Evolutionary conservation across 2,797 vertebrate genomes (phyloP).

Genomic region (Hyperoplus immaculatus): DNA sequence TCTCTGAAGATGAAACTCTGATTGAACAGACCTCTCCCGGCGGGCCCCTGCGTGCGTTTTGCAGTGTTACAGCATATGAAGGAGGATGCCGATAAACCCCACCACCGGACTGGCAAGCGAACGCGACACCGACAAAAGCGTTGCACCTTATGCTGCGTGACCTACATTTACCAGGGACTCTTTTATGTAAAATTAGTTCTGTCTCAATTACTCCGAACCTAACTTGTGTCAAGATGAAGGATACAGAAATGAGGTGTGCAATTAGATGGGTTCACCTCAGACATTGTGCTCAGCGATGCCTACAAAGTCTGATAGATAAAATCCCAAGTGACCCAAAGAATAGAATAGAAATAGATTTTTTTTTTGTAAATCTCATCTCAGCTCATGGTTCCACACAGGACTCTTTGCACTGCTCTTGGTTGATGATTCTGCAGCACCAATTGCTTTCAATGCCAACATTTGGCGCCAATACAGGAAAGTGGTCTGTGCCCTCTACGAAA

Average conservation of each 20-base stretch:
- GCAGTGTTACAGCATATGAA: constrained; percentile 55
- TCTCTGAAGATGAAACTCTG: constrained; percentile 81
- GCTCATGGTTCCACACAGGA: constrained; percentile 19
- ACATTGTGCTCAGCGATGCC: constrained; percentile 28
- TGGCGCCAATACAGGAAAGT: constrained; percentile 13
- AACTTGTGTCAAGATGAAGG: constrained; percentile 32
- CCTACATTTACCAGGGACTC: constrained; percentile 39
- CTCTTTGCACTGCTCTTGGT: constrained; percentile 48
- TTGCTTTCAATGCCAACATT: constrained; percentile 17
- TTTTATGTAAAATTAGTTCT: constrained; percentile 50
- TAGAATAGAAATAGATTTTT: constrained; percentile 36
- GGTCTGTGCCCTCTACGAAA: constrained; percentile 8
- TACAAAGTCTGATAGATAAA: constrained; percentile 50
- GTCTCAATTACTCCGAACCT: constrained; percentile 34
- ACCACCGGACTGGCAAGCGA: constrained; percentile 39
- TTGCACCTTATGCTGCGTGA: constrained; percentile 3
- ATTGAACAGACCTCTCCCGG: constrained; percentile 76
- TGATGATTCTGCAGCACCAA: constrained; percentile 22
- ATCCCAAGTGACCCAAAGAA: constrained; percentile 35
- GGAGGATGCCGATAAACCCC: constrained; percentile 11
- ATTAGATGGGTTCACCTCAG: neutral
- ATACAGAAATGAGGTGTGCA: constrained; percentile 8
- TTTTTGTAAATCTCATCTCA: constrained; percentile 34
- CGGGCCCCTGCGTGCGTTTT: constrained; percentile 35
- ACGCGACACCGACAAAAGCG: constrained; percentile 12